Evolutionary conservation across 1,140 invertebrate species (phyloP), one percentile per base, ranked within the genome.

Genomic region (Capitella teleta): DNA sequence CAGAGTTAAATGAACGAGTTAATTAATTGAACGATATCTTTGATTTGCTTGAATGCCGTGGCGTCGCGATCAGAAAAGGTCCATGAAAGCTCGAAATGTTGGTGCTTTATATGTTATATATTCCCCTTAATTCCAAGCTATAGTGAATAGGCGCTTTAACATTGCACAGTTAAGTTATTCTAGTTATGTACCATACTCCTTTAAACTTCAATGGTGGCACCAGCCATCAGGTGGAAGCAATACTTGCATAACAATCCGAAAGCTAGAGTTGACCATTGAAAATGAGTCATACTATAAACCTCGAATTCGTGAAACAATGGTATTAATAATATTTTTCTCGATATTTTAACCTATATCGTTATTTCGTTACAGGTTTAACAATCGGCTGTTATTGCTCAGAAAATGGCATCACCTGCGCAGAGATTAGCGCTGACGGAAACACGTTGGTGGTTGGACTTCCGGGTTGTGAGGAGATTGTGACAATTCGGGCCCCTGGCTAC

Each of bases 401-500:
- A 16, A 8, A 28, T 19, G 19, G 19, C 28, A 25, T 47, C 16
- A 21, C 45, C 16, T 47, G 26, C 30, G 30, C 16, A 14, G 28
- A 18, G 25, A 36, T 36, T 24, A 21, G 26, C 19, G 19, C 45
- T 10, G 45, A 47, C 16, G 45, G 45, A 12, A 25, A 21, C 28
- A 19, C 18, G 16, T 26, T 24, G 18, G 26, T 47, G 26, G 28
- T 32, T 14, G 18, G 28, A 18, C 8, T 47, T 5, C 45, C 45
- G 5, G 45, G 45, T 6, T 10, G 19, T 19, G 45, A 34, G n/a
- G 30, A 47, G 19, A 21, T 47, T 6, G 25, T 47, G 5, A 32
- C 45, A 19, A n/a, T 47, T 26, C 25, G 18, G 26, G 28, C 45
- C 18, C 45, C 45, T 21, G 45, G 28, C 14, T 26, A 25, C 26